Percentiles rank a stretch among this genome's conserved stretches.
These are phyloP conservation scores for Trisateles emortualis DNA, from an alignment of 2,888 invertebrate genomes.

Conservation along the genomic window DNA sequence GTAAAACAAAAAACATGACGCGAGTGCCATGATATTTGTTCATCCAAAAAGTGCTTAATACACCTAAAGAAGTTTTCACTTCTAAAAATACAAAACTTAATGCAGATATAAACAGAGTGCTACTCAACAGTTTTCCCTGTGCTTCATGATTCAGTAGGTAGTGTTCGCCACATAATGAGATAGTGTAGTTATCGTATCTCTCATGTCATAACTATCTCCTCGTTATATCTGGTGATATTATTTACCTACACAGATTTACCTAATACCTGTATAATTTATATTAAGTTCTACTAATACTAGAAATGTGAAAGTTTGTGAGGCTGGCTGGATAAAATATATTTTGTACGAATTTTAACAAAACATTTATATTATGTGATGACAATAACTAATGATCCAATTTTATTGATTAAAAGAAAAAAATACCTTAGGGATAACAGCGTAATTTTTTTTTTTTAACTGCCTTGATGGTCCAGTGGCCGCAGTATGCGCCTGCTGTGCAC, in stretches of 20 bases:
- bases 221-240: slow-evolving; percentile 8
- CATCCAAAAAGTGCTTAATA: too few species aligned
- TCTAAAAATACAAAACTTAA: too few species aligned
- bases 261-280: not conserved
- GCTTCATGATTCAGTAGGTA: slow-evolving; percentile 72
- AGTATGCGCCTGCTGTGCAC: too few species aligned
- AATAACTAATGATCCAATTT: slow-evolving; percentile 87
- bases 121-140: slow-evolving; percentile 49
- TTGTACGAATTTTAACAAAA: too few species aligned
- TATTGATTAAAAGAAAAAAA: slow-evolving; percentile 90
- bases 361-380: too few species aligned
- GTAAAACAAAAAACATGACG: too few species aligned
- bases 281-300: too few species aligned
- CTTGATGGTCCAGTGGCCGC: too few species aligned
- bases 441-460: slow-evolving; percentile 91
- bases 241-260: not conserved
- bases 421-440: slow-evolving; percentile 95
- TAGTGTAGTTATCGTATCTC: slow-evolving; percentile 44
- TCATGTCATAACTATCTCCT: not conserved
- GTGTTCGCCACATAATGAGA: slow-evolving; percentile 73
- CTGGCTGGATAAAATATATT: too few species aligned
- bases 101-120: not conserved
- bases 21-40: too few species aligned
- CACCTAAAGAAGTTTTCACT: too few species aligned
- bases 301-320: too few species aligned